A percentile compares a stretch with the other conserved stretches of the same genome.
Evolutionary conservation across 2,797 vertebrate genomes (phyloP).

Genomic region (Pangasius sanitwongsei): DNA sequence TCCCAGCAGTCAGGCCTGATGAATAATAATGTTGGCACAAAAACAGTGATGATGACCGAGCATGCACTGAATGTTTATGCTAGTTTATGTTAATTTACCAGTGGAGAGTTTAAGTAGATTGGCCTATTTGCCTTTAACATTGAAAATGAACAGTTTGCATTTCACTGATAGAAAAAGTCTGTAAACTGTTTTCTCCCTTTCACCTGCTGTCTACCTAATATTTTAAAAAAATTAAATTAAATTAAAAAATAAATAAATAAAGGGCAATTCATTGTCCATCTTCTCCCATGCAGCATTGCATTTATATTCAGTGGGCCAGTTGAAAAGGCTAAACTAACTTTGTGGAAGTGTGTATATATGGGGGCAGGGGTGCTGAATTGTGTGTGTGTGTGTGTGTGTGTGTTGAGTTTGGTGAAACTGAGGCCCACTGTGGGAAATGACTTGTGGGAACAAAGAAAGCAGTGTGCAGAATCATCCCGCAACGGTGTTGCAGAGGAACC

Average conservation of each 20-base stretch:
- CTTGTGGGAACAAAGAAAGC: constrained; percentile 75
- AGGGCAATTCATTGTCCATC: background rate
- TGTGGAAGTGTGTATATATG: constrained; percentile 46
- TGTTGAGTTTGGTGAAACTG: constrained; percentile 70
- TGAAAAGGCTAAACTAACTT: constrained; percentile 72
- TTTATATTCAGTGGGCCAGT: constrained; percentile 61
- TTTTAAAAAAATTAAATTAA: too few species aligned
- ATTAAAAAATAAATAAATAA: background rate
- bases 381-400: constrained; percentile 40
- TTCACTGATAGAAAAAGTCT: constrained; percentile 35
- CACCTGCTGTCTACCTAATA: background rate
- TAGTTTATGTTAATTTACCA: constrained; percentile 34
- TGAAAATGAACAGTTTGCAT: constrained; percentile 48
- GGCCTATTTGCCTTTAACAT: background rate
- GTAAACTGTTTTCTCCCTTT: background rate
- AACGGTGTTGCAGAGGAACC: constrained; percentile 67
- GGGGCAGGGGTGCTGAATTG: constrained; percentile 28
- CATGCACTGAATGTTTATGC: constrained; percentile 9
- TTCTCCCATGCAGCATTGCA: constrained; percentile 61
- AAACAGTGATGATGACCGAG: constrained; percentile 29
- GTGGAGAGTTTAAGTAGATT: constrained; percentile 43
- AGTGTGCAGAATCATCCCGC: constrained; percentile 70
- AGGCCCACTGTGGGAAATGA: constrained; percentile 72
- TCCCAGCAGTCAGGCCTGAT: constrained; percentile 37
- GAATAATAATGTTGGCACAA: constrained; percentile 52